Evolutionary conservation across 2,888 invertebrate genomes (phyloP).

Genomic region (Protula sp.): DNA sequence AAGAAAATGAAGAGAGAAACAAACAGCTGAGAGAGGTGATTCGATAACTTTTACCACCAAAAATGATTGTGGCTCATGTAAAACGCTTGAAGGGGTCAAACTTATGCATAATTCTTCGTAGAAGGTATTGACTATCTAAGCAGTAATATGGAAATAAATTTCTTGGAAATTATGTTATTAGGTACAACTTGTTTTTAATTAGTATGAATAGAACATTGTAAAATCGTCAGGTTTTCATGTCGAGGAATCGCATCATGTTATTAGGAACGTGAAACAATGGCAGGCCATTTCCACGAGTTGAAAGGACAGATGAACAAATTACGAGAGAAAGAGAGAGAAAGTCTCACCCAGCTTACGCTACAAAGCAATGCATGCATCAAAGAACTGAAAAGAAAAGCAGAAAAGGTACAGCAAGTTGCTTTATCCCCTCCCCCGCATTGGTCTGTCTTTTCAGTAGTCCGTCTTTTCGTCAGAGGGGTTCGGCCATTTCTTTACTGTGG

Average conservation of each 20-base stretch:
- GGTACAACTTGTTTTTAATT: no score
- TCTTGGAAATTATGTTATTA: no score
- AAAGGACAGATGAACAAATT: constrained; percentile 53
- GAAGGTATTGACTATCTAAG: no score
- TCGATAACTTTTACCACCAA: no score
- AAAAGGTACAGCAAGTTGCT: constrained; percentile 34
- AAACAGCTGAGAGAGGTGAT: constrained; percentile 47
- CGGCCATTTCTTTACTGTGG: background rate
- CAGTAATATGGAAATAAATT: no score
- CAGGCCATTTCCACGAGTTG: constrained; percentile 46
- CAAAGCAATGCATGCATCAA: constrained; percentile 50
- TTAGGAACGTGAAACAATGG: constrained; percentile 50
- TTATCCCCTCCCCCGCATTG: no score
- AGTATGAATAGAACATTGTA: no score
- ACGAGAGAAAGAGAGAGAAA: constrained; percentile 44
- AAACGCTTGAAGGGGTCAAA: no score
- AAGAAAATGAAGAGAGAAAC: constrained; percentile 52
- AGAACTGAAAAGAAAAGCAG: constrained; percentile 40
- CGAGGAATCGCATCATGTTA: no score
- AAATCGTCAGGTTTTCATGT: no score
- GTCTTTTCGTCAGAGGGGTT: background rate
- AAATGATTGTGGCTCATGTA: no score
- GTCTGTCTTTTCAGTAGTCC: background rate
- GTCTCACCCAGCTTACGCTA: constrained; percentile 50
- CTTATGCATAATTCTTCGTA: no score